Evolutionary conservation across 2,888 invertebrate species (phyloP).

Genomic region (Notocelia uddmanniana): DNA sequence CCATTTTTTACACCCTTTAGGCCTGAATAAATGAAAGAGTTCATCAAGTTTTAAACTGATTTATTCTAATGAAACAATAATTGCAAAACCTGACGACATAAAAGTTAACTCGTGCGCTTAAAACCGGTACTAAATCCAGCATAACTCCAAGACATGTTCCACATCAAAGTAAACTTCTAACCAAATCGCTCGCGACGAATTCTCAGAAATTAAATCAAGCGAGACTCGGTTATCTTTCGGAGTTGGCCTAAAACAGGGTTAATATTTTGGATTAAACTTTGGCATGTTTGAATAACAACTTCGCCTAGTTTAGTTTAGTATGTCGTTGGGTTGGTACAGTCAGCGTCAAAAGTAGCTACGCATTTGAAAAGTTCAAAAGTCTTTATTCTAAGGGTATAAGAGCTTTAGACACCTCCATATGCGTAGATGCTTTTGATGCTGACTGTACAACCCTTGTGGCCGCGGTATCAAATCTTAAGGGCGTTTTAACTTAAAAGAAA

Average conservation of each 20-base stretch:
- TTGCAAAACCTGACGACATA: background rate
- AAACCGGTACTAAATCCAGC: background rate
- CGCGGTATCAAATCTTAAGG: no score
- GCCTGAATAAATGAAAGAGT: no score
- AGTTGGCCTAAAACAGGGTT: constrained; percentile 21
- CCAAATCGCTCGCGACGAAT: constrained; percentile 18
- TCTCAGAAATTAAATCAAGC: constrained; percentile 28
- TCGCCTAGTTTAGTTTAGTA: constrained; percentile 21
- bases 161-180: constrained; percentile 20
- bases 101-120: background rate
- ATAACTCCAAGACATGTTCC: constrained; percentile 11
- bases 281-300: constrained; percentile 16
- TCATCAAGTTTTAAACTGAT: background rate
- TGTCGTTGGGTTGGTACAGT: background rate
- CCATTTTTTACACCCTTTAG: no score
- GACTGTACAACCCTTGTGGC: no score
- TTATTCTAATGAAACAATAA: background rate
- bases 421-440: no score
- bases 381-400: no score
- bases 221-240: constrained; percentile 15
- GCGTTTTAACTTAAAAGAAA: no score
- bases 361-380: no score
- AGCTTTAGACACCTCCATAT: no score
- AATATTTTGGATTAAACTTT: constrained; percentile 26
- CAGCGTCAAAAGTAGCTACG: no score